These are phyloP conservation scores for Clarias fuscus DNA, from an alignment of 2,797 vertebrate genomes.

Conservation along the genomic window DNA sequence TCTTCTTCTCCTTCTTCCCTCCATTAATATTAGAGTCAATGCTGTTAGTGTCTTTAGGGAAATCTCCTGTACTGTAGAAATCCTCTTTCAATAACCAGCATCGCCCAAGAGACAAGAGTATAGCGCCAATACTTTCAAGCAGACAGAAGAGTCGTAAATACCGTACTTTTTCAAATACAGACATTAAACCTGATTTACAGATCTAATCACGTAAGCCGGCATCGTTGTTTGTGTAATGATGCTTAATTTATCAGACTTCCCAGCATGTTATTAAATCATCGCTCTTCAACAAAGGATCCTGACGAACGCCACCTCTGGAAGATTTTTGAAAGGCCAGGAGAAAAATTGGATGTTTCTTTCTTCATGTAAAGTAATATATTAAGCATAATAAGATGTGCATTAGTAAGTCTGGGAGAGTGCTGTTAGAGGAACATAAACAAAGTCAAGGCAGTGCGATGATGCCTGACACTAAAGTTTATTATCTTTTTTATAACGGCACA, in stretches of 20 bases:
- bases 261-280: conserved; percentile 77
- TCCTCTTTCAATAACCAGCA: conserved; percentile 57
- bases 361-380: not conserved
- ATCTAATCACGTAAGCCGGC: conserved; percentile 68
- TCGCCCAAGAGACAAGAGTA: conserved; percentile 47
- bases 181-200: conserved; percentile 70
- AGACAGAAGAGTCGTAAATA: conserved; percentile 12
- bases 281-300: conserved; percentile 70
- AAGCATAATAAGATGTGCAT: not conserved
- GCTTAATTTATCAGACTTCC: conserved; percentile 74
- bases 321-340: not conserved
- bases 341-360: conserved; percentile 16
- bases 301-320: conserved; percentile 53
- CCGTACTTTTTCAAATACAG: conserved; percentile 60
- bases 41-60: conserved; percentile 69
- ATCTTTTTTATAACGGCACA: too few species aligned
- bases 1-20: too few species aligned
- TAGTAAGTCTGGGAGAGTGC: not conserved
- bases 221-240: conserved; percentile 75
- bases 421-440: not conserved
- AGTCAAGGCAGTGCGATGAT: not conserved
- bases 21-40: conserved; percentile 62
- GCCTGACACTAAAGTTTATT: not conserved
- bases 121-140: conserved; percentile 62
- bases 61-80: conserved; percentile 47